Evolutionary conservation across 1,140 invertebrate species (phyloP).

Genomic region (Phymastichus coffea): DNA sequence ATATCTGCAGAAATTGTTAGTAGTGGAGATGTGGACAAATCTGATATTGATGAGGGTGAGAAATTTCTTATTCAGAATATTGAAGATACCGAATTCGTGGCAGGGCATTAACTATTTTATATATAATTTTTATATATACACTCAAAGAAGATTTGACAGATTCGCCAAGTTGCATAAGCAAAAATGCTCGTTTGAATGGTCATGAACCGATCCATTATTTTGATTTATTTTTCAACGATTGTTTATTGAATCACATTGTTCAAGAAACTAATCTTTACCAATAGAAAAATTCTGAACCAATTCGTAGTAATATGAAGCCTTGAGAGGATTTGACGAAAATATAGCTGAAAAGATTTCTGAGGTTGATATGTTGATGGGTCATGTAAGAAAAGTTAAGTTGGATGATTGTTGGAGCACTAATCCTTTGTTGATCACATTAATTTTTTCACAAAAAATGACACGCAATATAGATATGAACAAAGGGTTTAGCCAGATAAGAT

Average conservation of each 20-base stretch:
- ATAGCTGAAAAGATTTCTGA: conserved; percentile 1
- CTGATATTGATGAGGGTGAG: background rate
- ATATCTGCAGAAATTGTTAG: background rate
- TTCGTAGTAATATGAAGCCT: background rate
- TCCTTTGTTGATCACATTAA: conserved; percentile 31
- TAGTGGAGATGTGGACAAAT: background rate
- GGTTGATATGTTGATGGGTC: conserved; percentile 20
- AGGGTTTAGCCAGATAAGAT: no score
- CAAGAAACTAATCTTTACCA: conserved; percentile 13
- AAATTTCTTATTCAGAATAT: background rate
- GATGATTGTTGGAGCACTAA: conserved; percentile 38
- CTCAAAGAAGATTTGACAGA: background rate
- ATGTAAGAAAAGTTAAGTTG: conserved; percentile 17
- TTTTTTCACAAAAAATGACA: conserved; percentile 35
- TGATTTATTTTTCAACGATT: background rate
- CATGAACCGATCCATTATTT: background rate
- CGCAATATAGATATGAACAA: conserved; percentile 30
- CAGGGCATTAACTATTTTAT: background rate
- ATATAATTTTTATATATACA: conserved; percentile 5
- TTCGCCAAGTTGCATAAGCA: background rate
- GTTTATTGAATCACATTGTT: background rate
- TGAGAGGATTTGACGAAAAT: background rate
- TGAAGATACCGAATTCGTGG: background rate
- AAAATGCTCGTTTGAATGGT: background rate
- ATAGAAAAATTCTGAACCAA: conserved; percentile 1